Evolutionary conservation across 2,113 vertebrate genomes (phyloP), one percentile per base, ranked within the genome.

Genomic region (Atractosteus spatula): DNA sequence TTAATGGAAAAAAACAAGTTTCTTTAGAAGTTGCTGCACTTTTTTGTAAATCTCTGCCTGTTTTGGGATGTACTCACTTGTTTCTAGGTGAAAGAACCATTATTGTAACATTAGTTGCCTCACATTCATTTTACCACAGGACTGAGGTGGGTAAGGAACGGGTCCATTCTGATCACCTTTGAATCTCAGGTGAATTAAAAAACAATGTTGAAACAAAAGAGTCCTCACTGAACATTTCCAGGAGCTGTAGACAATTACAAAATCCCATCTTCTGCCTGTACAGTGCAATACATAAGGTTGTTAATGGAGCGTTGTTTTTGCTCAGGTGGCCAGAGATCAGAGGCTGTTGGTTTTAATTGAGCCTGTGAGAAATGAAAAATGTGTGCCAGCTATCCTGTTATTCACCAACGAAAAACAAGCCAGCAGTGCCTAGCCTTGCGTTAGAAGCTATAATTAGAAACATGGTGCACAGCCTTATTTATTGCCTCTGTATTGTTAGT

Each of bases 311-410:
- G 78, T 55, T 77, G 64, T 74, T 3, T 0, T 62, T 72, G 56
- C 75, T 79, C 76, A 85, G 68, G 78, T 79, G 76, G 73, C 3
- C 0, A 0, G 51, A 68, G 80, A n/a, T 57, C 51, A 74, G 74
- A 55, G 61, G 78, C 75, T 55, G 66, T 70, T 65, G 43, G 42
- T 73, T 69, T 82, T 80, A 85, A 71, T 85, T 88, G 84, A 69
- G 44, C 72, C 76, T 84, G 1, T 0, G 82, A 79, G 74, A 80
- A 42, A 17, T 4, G 63, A 72, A 62, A 75, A 79, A 74, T 75
- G 70, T 75, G 78, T 81, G 81, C 71, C 78, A 76, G 71, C 71
- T 68, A 72, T 54, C 67, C 73, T 72, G 17, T 43, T 66, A 64
- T 76, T 82, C 17, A 0, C 71, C 85, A 84, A 54, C 73, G 73